Base-by-base conservation (phyloP, 1,140 invertebrate genomes). In the Magallana gigas region DNA sequence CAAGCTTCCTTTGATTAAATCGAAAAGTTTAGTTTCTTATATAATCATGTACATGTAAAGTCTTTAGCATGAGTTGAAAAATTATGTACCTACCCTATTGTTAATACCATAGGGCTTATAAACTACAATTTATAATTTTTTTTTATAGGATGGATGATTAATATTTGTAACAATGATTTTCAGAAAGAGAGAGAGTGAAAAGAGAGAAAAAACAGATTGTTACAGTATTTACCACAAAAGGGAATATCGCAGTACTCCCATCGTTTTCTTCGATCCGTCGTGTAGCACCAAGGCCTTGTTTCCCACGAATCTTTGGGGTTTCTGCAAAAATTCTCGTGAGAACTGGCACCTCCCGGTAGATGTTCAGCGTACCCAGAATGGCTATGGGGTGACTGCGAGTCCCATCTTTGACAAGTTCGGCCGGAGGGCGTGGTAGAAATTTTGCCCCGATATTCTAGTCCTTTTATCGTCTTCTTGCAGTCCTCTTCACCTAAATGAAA, bases 391-490 rank as follows among this genome's bases (percentile, higher is more conserved):
- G 16, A 58, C 60, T 91, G 90, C 9, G 57, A 76, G 80, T 86
- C 88, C 91, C 91, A 91, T 71, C 89, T 80, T 85, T 91, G 91
- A 71, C 91, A 91, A 7, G 59, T 87, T 23, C 80, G 83, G 18
- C 91, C 91, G 14, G 56, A 84, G 11, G 80, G 29, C 7, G 91
- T 91, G 36, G 48, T 84, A 23, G 36, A 81, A 8, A 83, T 80
- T 57, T n/a, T 87, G 6, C 91, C 91, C 12, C 80, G 86, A 80
- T 91, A 91, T 12, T 64, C 83, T 23, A 76, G 48, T 5, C 82
- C 81, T n/a, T 57, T 14, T 56, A 11, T 83, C 9, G 36, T n/a
- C 48, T 57, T 57, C 57, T n/a, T 57, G 36, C 81, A 83, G 14
- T 83, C 48, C 23, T 76, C 23, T 48, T 48, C 36, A 48, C 36